phyloP scores from a whole-genome alignment of 2,888 invertebrate species.

The Drosophila percnosoma region DNA sequence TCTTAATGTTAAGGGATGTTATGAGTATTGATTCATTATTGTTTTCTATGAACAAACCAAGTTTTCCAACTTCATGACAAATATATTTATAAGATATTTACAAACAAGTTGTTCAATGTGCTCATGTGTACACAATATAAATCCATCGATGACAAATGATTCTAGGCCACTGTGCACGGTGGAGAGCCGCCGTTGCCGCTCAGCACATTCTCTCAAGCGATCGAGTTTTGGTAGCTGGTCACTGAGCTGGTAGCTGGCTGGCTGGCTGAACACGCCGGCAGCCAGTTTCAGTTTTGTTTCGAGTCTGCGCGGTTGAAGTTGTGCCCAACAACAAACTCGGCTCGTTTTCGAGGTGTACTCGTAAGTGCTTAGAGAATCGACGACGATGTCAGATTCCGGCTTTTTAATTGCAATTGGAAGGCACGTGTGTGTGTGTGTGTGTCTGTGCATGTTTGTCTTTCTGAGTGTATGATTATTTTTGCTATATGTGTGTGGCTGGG shows the following conservation, averaged over 20 bases:
- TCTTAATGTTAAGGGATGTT: neutral
- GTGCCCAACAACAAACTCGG: conserved; percentile 42
- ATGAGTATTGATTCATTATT: neutral
- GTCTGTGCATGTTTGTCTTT: neutral
- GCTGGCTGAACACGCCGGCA: conserved; percentile 38
- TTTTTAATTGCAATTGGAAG: conserved; percentile 76
- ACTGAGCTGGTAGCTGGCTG: conserved; percentile 18
- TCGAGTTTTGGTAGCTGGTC: conserved; percentile 68
- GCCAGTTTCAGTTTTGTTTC: conserved; percentile 72
- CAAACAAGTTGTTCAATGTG: neutral
- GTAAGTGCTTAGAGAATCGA: conserved; percentile 60
- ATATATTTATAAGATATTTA: neutral
- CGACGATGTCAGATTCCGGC: conserved; percentile 65
- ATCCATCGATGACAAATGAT: conserved; percentile 3
- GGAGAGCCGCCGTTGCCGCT: conserved; percentile 38
- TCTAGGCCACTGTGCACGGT: conserved; percentile 56
- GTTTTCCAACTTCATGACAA: neutral
- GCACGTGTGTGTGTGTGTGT: conserved; percentile 51
- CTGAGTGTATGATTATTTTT: conserved; percentile 14
- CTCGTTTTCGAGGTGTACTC: conserved; percentile 48
- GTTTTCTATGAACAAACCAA: neutral
- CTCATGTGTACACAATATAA: neutral
- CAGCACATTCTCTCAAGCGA: conserved; percentile 70
- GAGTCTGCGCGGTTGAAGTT: conserved; percentile 71
- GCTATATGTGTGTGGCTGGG: conserved; percentile 18